Percentiles rank a stretch among this genome's conserved stretches.
Evolutionary conservation across 2,797 vertebrate species (phyloP).

Genomic region (Distichodus sexfasciatus): DNA sequence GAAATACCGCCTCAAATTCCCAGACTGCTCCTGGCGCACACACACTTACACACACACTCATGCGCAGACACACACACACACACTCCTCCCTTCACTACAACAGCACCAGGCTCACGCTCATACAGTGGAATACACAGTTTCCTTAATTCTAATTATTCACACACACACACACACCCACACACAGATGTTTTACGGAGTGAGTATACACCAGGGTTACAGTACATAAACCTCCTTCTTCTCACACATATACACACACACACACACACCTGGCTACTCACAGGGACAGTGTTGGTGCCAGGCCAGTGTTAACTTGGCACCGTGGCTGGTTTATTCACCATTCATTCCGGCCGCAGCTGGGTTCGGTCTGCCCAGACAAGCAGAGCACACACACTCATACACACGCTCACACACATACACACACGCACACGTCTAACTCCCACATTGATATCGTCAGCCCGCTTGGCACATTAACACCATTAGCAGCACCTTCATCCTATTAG

Average conservation of each 20-base stretch:
- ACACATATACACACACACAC: constrained; percentile 17
- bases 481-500: constrained; percentile 33
- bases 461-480: constrained; percentile 25
- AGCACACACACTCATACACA: constrained; percentile 21
- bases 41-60: neutral
- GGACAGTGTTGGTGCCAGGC: constrained; percentile 34
- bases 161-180: constrained; percentile 12
- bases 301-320: constrained; percentile 45
- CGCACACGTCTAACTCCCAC: constrained; percentile 12
- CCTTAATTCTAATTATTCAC: no score
- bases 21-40: constrained; percentile 43
- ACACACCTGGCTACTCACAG: constrained; percentile 43
- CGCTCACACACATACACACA: constrained; percentile 1
- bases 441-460: constrained; percentile 9
- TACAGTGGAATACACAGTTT: constrained; percentile 20
- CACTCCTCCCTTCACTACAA: constrained; percentile 1
- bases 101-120: constrained; percentile 15
- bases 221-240: constrained; percentile 22
- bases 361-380: constrained; percentile 28
- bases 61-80: constrained; percentile 9
- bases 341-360: constrained; percentile 42
- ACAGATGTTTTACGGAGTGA: no score
- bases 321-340: constrained; percentile 44
- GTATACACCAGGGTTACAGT: constrained; percentile 14
- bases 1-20: constrained; percentile 50